Conservation (phyloP, 2,113 vertebrate genomes). For the Colius striatus region DNA sequence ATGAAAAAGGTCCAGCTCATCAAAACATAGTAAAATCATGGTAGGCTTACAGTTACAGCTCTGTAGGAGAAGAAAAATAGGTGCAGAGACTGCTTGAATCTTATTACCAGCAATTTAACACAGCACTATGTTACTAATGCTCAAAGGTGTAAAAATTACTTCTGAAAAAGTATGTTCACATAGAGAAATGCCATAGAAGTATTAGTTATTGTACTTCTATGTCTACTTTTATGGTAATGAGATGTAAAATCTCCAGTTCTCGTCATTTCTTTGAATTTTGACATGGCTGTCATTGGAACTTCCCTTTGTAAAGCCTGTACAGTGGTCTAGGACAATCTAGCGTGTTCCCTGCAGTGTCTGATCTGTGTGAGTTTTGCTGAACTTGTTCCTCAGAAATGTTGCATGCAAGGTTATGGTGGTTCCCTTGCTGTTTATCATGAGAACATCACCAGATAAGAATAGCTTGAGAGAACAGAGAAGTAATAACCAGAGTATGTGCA, state of each 20-base stretch:
- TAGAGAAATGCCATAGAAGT: neutral
- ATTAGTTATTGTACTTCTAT: neutral
- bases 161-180: neutral
- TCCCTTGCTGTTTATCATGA: neutral
- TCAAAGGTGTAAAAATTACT: neutral
- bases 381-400: neutral
- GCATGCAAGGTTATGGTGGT: neutral
- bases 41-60: neutral
- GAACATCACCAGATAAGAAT: neutral
- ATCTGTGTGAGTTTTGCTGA: neutral
- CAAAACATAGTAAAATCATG: neutral
- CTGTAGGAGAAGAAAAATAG: neutral
- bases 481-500: neutral
- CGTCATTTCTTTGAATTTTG: neutral
- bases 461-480: neutral
- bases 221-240: neutral
- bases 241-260: neutral
- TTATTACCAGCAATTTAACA: neutral
- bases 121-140: neutral
- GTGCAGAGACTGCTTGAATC: neutral
- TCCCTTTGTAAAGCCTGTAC: neutral
- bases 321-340: neutral
- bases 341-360: neutral
- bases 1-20: neutral
- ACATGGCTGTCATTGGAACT: neutral